phyloP scores from a whole-genome alignment of 1,140 invertebrate genomes.

The Mactra quadrangularis region DNA sequence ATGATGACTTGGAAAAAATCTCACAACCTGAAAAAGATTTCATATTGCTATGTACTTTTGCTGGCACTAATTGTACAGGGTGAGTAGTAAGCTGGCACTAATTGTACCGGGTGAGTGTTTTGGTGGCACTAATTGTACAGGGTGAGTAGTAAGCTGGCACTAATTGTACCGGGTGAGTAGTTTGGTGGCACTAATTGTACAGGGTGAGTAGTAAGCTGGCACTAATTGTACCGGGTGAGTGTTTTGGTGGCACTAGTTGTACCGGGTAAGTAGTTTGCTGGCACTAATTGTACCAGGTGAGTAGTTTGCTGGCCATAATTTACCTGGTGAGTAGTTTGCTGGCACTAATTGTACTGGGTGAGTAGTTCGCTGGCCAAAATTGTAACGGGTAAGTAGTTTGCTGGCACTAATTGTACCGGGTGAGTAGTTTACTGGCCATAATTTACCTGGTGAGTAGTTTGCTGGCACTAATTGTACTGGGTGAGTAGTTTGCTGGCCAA shows the following conservation, averaged over 20 bases:
- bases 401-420: too few species aligned
- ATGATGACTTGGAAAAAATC: neutral
- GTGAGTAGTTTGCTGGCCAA: neutral
- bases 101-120: neutral
- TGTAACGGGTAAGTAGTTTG: too few species aligned
- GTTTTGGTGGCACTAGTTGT: neutral
- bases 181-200: neutral
- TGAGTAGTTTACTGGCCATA: too few species aligned
- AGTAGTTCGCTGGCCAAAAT: too few species aligned
- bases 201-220: neutral
- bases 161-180: neutral
- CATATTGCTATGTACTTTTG: constrained; percentile 16
- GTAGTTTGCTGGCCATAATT: too few species aligned
- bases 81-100: neutral
- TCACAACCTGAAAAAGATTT: neutral
- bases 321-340: too few species aligned
- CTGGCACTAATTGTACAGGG: neutral
- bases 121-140: neutral
- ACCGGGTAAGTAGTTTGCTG: neutral
- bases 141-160: neutral
- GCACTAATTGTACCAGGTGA: neutral
- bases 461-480: neutral
- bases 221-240: neutral
- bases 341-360: too few species aligned
- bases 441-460: too few species aligned